phyloP scores from a whole-genome alignment of 2,888 invertebrate species.

The Antheraea yamamai region DNA sequence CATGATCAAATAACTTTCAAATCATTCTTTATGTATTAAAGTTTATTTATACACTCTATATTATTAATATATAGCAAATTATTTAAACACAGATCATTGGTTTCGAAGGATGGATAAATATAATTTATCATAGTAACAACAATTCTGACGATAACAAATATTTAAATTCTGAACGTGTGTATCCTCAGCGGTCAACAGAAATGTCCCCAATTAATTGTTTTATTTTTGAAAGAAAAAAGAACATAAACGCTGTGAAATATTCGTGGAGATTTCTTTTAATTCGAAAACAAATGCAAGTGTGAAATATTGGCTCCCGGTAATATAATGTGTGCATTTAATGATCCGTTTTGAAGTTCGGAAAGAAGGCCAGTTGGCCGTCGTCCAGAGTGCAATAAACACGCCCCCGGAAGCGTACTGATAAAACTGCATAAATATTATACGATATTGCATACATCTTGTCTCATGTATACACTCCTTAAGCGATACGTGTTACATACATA shows the following conservation, averaged over 20 bases:
- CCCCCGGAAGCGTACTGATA: conserved; percentile 64
- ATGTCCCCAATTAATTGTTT: conserved; percentile 5
- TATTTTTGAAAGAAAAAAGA: conserved; percentile 30
- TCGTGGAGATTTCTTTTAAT: conserved; percentile 43
- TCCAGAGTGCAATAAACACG: conserved; percentile 60
- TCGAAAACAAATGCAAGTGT: conserved; percentile 47
- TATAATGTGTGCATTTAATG: conserved; percentile 63
- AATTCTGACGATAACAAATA: neutral
- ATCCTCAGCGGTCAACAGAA: neutral
- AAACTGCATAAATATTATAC: conserved; percentile 44
- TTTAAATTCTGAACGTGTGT: neutral
- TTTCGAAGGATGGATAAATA: neutral
- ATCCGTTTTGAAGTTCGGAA: conserved; percentile 48
- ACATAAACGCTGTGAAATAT: conserved; percentile 34
- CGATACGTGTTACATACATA: conserved; percentile 10
- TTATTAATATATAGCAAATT: neutral
- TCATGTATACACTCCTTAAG: conserved; percentile 9
- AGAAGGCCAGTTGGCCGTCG: conserved; percentile 65
- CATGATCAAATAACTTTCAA: neutral
- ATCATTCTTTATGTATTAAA: neutral
- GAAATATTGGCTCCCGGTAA: conserved; percentile 51
- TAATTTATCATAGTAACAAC: neutral
- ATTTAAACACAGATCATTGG: neutral
- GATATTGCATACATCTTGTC: conserved; percentile 35
- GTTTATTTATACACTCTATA: neutral